Conservation (phyloP, 2,113 vertebrate genomes). For the Geothlypis trichas region DNA sequence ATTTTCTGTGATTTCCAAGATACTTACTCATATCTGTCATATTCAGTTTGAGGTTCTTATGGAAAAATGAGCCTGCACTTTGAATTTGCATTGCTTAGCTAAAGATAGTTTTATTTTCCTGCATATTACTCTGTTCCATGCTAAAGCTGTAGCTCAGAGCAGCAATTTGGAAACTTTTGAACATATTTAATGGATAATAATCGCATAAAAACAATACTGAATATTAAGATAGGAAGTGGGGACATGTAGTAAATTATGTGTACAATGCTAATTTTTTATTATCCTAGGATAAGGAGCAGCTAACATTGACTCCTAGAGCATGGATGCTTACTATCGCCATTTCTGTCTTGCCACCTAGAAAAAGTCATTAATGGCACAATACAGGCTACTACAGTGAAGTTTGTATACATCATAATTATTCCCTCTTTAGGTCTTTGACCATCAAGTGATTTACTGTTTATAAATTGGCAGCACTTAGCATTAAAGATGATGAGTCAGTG, state of each 20-base stretch:
- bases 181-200: not conserved
- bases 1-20: not conserved
- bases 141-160: not conserved
- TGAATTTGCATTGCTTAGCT: not conserved
- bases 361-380: not conserved
- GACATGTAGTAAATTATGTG: not conserved
- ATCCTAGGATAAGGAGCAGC: not conserved
- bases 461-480: not conserved
- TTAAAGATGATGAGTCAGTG: not conserved
- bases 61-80: constrained; percentile 23
- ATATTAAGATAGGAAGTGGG: not conserved
- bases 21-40: constrained; percentile 26
- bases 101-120: not conserved
- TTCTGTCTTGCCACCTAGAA: not conserved
- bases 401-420: not conserved
- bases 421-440: not conserved
- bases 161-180: not conserved
- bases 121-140: not conserved
- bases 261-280: not conserved
- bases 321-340: not conserved
- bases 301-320: not conserved
- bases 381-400: not conserved
- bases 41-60: not conserved
- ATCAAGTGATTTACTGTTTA: not conserved
- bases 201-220: not conserved